phyloP scores from a whole-genome alignment of 2,113 vertebrate species.

The Oncorhynchus gorbuscha region DNA sequence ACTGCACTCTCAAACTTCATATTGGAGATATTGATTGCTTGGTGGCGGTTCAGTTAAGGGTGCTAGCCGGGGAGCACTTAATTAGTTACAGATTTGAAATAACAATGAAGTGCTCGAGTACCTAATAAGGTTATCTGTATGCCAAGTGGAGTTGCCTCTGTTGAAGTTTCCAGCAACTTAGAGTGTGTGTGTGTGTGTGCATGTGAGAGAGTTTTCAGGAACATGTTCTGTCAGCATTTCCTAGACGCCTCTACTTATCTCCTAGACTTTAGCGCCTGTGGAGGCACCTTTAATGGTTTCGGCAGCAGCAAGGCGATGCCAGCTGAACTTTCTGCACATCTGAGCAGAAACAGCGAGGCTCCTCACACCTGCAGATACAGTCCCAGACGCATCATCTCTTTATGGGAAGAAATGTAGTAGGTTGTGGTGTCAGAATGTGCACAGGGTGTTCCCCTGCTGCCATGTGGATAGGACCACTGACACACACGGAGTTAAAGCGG shows the following conservation, averaged over 20 bases:
- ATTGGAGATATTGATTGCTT: not conserved
- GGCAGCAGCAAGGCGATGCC: too few relatives aligned
- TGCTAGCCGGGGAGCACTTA: not conserved
- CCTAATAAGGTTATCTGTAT: not conserved
- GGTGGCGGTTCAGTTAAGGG: not conserved
- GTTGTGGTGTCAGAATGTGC: too few relatives aligned
- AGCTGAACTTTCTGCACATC: too few relatives aligned
- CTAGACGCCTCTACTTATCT: not conserved
- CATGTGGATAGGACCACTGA: too few relatives aligned
- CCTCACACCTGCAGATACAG: too few relatives aligned
- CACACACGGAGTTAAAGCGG: too few relatives aligned
- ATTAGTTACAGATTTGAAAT: constrained; percentile 4
- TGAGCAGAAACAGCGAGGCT: too few relatives aligned
- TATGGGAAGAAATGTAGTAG: too few relatives aligned
- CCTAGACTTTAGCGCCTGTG: not conserved
- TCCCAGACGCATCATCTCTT: too few relatives aligned
- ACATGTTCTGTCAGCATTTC: not conserved
- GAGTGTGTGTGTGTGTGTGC: not conserved
- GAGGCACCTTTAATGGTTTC: too few relatives aligned
- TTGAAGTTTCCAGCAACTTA: not conserved
- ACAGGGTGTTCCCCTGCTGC: too few relatives aligned
- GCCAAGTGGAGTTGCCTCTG: not conserved
- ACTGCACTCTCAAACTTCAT: too few relatives aligned
- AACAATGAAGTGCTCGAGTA: not conserved
- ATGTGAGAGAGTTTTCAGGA: not conserved